These are phyloP conservation scores for Macrotrachela quadricornifera DNA, from an alignment of 1,140 invertebrate species.

Conservation along the genomic window DNA sequence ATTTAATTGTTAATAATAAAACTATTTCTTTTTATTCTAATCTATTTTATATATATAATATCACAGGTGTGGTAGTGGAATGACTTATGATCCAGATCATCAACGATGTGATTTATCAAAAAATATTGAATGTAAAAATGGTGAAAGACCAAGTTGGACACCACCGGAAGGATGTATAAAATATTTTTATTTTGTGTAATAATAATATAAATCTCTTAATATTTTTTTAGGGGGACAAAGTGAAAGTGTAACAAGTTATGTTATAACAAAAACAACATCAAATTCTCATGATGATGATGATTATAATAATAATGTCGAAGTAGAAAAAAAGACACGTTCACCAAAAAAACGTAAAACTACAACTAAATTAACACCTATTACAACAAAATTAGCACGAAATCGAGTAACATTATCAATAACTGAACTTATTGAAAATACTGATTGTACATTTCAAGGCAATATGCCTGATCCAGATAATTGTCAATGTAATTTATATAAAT, in stretches of 20 bases:
- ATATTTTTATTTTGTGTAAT: too few relatives aligned
- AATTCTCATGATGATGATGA: too few relatives aligned
- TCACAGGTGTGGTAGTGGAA: background rate
- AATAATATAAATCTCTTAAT: too few relatives aligned
- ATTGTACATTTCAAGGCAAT: slow-evolving; percentile 6
- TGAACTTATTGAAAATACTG: background rate
- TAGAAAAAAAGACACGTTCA: too few relatives aligned
- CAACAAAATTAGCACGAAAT: background rate
- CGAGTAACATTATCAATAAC: background rate
- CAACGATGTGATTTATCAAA: slow-evolving; percentile 5
- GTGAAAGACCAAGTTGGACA: slow-evolving; percentile 8
- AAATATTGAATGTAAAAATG: slow-evolving; percentile 5
- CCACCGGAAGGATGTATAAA: slow-evolving; percentile 6
- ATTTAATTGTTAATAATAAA: too few relatives aligned
- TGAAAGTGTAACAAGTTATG: too few relatives aligned
- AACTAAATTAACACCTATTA: background rate
- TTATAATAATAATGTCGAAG: too few relatives aligned
- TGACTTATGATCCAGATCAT: slow-evolving; percentile 8
- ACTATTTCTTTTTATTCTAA: too few relatives aligned
- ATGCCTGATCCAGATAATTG: slow-evolving; percentile 1
- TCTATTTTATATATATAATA: too few relatives aligned
- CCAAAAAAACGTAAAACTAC: too few relatives aligned
- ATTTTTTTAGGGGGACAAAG: too few relatives aligned
- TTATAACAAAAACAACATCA: too few relatives aligned
- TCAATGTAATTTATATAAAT: background rate